A percentile compares a stretch with the other conserved stretches of the same genome.
phyloP scores from a whole-genome alignment of 1,140 invertebrate species.

The Adoxophyes honmai region DNA sequence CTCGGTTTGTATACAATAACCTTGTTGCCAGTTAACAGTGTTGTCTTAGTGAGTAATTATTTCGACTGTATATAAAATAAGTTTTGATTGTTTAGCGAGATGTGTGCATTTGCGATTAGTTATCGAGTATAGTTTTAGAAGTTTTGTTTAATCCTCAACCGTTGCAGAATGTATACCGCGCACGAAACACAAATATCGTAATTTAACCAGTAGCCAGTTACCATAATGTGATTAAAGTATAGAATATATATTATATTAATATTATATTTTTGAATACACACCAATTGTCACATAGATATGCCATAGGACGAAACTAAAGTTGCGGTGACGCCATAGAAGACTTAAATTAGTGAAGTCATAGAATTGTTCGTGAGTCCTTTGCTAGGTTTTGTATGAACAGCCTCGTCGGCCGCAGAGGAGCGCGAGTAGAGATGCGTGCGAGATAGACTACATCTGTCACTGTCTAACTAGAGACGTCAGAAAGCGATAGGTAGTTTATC shows the following conservation, averaged over 20 bases:
- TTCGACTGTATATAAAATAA: slow-evolving; percentile 68
- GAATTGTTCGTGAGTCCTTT: too few species aligned
- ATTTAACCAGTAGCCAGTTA: slow-evolving; percentile 45
- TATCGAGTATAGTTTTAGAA: slow-evolving; percentile 52
- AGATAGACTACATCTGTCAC: too few species aligned
- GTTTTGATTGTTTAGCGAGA: slow-evolving; percentile 65
- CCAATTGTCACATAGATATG: slow-evolving; percentile 40
- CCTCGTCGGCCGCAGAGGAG: too few species aligned
- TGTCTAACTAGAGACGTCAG: too few species aligned
- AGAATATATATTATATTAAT: slow-evolving; percentile 53
- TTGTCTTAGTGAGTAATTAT: slow-evolving; percentile 73
- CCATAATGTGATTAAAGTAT: slow-evolving; percentile 64
- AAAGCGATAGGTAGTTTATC: too few species aligned
- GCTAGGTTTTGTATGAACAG: too few species aligned
- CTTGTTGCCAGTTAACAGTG: slow-evolving; percentile 72
- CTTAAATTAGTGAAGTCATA: too few species aligned
- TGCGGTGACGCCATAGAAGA: not conserved
- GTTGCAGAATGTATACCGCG: slow-evolving; percentile 18
- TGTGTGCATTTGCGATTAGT: slow-evolving; percentile 57
- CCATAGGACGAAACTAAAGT: not conserved
- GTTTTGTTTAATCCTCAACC: slow-evolving; percentile 8
- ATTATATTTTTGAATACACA: slow-evolving; percentile 59
- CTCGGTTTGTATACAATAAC: slow-evolving; percentile 65
- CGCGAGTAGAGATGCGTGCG: too few species aligned
- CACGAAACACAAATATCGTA: slow-evolving; percentile 36